Conservation (phyloP, 2,797 vertebrate species). For the Percopsis omiscomaycus region DNA sequence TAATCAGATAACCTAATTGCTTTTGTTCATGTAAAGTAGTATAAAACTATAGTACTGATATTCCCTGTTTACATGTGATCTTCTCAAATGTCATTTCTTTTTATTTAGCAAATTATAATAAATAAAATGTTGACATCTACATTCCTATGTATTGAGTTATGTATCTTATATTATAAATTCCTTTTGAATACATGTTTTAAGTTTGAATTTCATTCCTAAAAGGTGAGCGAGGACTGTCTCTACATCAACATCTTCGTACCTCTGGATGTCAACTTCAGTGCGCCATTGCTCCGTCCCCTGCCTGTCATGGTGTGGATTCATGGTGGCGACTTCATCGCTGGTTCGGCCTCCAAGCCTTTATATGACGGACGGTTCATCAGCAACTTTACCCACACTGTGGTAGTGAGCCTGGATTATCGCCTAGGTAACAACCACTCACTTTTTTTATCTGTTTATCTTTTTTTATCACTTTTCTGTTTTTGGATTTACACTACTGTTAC, state of each 20-base stretch:
- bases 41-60: too few species aligned
- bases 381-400: constrained; percentile 74
- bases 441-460: too few species aligned
- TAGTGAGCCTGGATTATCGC: constrained; percentile 78
- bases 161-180: neutral
- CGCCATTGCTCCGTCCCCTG: constrained; percentile 46
- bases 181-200: neutral
- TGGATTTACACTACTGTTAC: too few species aligned
- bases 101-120: too few species aligned
- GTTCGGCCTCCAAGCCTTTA: constrained; percentile 77
- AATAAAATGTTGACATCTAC: neutral
- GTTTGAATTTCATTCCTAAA: neutral
- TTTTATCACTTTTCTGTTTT: neutral
- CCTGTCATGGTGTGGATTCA: constrained; percentile 84
- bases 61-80: too few species aligned
- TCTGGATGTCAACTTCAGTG: constrained; percentile 61
- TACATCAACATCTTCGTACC: constrained; percentile 80
- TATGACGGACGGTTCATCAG: constrained; percentile 80
- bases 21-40: too few species aligned
- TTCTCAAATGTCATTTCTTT: too few species aligned
- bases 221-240: constrained; percentile 82
- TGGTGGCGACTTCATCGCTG: constrained; percentile 79
- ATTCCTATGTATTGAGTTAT: neutral
- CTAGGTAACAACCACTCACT: constrained; percentile 75
- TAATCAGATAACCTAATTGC: too few species aligned